phyloP scores from a whole-genome alignment of 1,140 invertebrate genomes.

The Latrodectus geometricus region DNA sequence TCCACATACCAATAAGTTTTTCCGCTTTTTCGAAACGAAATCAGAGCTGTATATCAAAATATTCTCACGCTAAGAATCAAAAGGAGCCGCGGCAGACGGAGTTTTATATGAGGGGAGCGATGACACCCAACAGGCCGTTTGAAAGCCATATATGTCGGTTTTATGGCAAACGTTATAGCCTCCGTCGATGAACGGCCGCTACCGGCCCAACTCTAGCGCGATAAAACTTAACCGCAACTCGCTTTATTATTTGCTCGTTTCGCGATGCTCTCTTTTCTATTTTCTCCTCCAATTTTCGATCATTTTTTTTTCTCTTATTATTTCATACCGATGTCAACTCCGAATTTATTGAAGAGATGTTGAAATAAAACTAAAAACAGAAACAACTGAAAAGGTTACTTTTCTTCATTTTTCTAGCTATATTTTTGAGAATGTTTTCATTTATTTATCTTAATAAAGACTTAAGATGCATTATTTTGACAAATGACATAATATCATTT shows the following conservation, averaged over 20 bases:
- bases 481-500: too few species aligned
- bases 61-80: not conserved
- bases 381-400: not conserved
- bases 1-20: too few species aligned
- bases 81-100: not conserved
- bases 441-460: not conserved
- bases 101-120: constrained; percentile 52
- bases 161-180: constrained; percentile 57
- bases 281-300: constrained; percentile 24
- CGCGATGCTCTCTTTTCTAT: constrained; percentile 13
- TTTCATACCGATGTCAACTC: not conserved
- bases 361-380: not conserved
- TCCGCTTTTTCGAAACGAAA: not conserved
- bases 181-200: constrained; percentile 26
- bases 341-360: constrained; percentile 21
- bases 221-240: constrained; percentile 53
- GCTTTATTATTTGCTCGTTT: constrained; percentile 58
- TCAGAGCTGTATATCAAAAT: not conserved
- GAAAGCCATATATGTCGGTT: constrained; percentile 53
- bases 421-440: not conserved
- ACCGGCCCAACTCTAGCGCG: constrained; percentile 16
- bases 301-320: constrained; percentile 24
- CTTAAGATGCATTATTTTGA: too few species aligned
- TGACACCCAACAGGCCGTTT: constrained; percentile 58
- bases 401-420: not conserved